A percentile compares a stretch with the other conserved stretches of the same genome.
Evolutionary conservation across 92 coral and sea anemone genomes (phyloP).

Genomic region (Paramuricea clavata): DNA sequence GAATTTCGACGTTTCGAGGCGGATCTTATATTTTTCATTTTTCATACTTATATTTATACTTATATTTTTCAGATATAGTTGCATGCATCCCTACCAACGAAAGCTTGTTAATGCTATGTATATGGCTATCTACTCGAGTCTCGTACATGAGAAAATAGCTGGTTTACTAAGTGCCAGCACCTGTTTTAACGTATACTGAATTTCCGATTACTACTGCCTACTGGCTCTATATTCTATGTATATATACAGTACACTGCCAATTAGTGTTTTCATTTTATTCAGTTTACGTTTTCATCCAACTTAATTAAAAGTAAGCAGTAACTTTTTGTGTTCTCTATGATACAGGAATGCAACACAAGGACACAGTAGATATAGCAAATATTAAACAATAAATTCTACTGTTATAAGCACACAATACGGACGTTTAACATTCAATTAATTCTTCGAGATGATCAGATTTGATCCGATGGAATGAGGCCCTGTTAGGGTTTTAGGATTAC

Average conservation of each 20-base stretch:
- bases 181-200: too few relatives aligned
- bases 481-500: too few relatives aligned
- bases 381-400: neutral
- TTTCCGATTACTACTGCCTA: too few relatives aligned
- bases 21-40: too few relatives aligned
- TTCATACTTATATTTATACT: too few relatives aligned
- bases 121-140: too few relatives aligned
- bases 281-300: neutral
- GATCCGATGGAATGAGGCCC: slow-evolving; percentile 26
- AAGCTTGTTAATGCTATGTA: too few relatives aligned
- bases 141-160: too few relatives aligned
- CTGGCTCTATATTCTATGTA: neutral
- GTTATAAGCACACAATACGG: neutral
- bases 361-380: neutral
- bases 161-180: too few relatives aligned
- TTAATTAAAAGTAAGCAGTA: neutral
- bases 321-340: neutral
- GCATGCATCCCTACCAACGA: too few relatives aligned
- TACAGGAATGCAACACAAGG: neutral
- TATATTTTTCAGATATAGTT: too few relatives aligned
- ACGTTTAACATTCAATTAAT: neutral
- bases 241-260: neutral
- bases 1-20: too few relatives aligned
- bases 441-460: slow-evolving; percentile 23
- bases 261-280: neutral